A percentile compares a stretch with the other conserved stretches of the same genome.
Evolutionary conservation across 2,113 vertebrate genomes (phyloP).

Genomic region (Casuarius casuarius): DNA sequence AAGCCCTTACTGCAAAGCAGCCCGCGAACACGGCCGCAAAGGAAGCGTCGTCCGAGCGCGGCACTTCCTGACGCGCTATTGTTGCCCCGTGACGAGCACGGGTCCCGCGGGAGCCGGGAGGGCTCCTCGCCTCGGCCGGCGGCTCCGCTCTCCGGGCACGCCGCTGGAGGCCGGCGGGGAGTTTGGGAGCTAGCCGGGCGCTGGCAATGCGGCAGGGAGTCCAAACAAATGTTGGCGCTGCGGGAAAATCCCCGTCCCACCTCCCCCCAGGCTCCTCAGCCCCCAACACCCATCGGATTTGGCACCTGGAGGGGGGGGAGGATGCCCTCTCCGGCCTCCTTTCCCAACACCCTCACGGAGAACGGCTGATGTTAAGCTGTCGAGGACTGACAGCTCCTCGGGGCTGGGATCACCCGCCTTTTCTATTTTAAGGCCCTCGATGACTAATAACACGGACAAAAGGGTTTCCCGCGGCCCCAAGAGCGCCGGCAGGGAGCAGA

Average conservation of each 20-base stretch:
- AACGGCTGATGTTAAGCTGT: fast-evolving
- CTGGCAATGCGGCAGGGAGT: no score
- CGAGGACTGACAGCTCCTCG: not conserved
- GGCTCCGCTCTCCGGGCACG: not conserved
- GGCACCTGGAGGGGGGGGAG: fast-evolving
- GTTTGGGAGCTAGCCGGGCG: not conserved
- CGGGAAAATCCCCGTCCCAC: no score
- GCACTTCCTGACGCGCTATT: not conserved
- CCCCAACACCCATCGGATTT: fast-evolving
- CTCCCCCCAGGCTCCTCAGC: fast-evolving
- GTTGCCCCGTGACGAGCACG: not conserved
- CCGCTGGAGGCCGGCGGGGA: not conserved
- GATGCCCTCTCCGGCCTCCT: fast-evolving
- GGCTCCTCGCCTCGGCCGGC: no score
- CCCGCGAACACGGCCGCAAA: not conserved
- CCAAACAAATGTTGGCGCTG: no score
- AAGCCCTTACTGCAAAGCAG: not conserved
- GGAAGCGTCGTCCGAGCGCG: not conserved
- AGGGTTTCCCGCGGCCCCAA: not conserved
- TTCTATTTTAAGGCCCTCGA: conserved; percentile 43
- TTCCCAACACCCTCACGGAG: not conserved
- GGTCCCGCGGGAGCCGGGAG: not conserved
- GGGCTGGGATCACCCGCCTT: not conserved
- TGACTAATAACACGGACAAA: not conserved
- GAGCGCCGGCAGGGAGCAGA: not conserved